Percentiles rank a stretch among this genome's conserved stretches.
These are phyloP conservation scores for Grapholita molesta DNA, from an alignment of 1,140 invertebrate species.

Conservation along the genomic window DNA sequence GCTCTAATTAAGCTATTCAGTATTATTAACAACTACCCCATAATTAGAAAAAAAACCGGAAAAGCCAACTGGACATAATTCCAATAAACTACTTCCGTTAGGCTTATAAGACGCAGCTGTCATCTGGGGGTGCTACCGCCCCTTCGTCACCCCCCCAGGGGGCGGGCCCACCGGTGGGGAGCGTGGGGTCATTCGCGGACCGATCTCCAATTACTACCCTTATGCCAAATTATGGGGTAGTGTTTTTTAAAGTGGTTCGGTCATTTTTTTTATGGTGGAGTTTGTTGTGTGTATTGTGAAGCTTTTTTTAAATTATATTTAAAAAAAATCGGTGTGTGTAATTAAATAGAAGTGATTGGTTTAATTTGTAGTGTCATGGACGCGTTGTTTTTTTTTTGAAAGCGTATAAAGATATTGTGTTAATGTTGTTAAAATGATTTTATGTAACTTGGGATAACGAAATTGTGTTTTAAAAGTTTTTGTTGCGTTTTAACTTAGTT, in stretches of 20 bases:
- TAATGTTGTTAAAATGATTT: too few relatives aligned
- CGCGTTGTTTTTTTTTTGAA: too few relatives aligned
- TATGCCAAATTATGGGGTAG: background rate
- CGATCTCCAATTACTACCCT: background rate
- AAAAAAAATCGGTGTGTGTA: too few relatives aligned
- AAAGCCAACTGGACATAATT: constrained; percentile 15
- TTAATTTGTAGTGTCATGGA: too few relatives aligned
- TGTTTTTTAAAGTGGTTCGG: background rate
- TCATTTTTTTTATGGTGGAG: background rate
- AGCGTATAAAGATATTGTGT: too few relatives aligned
- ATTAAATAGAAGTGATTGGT: too few relatives aligned
- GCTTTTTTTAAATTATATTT: too few relatives aligned
- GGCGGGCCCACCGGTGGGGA: background rate
- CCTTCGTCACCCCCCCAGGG: background rate
- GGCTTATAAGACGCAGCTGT: constrained; percentile 2
- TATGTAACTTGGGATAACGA: too few relatives aligned
- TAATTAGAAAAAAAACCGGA: constrained; percentile 15
- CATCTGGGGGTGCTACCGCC: background rate
- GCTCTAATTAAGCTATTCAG: constrained; percentile 1
- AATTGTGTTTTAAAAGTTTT: too few relatives aligned
- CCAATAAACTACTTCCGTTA: background rate
- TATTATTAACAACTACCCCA: background rate
- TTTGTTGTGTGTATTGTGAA: background rate
- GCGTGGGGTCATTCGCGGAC: constrained; percentile 5
- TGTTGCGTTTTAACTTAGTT: too few relatives aligned